Evolutionary conservation across 2,888 invertebrate genomes (phyloP).

Genomic region (Lithosia quadra): DNA sequence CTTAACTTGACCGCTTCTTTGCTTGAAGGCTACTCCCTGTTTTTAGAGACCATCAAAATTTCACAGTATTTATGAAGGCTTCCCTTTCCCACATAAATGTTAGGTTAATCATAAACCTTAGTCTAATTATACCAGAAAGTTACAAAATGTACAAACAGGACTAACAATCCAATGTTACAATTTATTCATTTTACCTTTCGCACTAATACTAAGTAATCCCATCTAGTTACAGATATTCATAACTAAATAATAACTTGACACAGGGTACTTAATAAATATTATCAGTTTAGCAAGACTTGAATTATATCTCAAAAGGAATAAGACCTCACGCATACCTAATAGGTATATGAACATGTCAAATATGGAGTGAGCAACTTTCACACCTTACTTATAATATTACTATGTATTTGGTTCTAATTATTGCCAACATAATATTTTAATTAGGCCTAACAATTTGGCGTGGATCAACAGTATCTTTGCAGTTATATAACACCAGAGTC

Average conservation of each 20-base stretch:
- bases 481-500: too few species aligned
- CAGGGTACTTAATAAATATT: not conserved
- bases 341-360: not conserved
- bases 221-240: not conserved
- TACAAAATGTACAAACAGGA: not conserved
- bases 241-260: not conserved
- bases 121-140: not conserved
- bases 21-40: not conserved
- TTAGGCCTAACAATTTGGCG: too few species aligned
- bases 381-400: not conserved
- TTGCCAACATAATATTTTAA: not conserved
- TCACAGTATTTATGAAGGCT: not conserved
- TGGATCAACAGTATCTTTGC: too few species aligned
- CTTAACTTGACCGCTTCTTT: not conserved
- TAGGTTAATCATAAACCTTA: not conserved
- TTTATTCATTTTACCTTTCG: not conserved
- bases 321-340: not conserved
- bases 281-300: not conserved
- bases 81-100: not conserved
- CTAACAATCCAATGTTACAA: not conserved
- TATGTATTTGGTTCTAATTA: not conserved
- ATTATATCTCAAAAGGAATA: not conserved
- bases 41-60: not conserved
- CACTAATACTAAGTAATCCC: not conserved
- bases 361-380: not conserved